Evolutionary conservation across 1,140 invertebrate genomes (phyloP).

Genomic region (Scaptomyza montana): DNA sequence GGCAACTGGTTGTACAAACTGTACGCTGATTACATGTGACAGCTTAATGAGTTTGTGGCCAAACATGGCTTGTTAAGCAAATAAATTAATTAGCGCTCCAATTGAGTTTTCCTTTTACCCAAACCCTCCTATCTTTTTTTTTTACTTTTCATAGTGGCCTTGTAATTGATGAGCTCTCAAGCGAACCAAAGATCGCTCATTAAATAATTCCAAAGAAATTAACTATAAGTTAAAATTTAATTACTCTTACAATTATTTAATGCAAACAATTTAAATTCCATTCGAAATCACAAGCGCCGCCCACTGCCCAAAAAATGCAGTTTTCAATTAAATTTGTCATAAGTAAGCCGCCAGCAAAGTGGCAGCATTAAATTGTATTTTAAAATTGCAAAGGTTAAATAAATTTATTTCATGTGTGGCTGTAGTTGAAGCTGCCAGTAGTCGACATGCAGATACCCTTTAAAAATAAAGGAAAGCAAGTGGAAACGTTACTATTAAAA

Average conservation of each 20-base stretch:
- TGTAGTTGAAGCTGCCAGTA: not conserved
- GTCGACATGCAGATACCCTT: not conserved
- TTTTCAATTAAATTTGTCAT: conserved; percentile 33
- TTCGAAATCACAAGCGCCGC: not conserved
- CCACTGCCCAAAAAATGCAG: conserved; percentile 9
- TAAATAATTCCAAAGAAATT: conserved; percentile 54
- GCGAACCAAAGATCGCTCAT: conserved; percentile 31
- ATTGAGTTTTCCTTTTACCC: conserved; percentile 66
- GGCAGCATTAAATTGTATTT: conserved; percentile 26
- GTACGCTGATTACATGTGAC: conserved; percentile 79
- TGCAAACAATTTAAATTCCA: conserved; percentile 13
- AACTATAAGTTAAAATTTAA: conserved; percentile 67
- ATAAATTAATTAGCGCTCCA: conserved; percentile 80
- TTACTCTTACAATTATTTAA: conserved; percentile 14
- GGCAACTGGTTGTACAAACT: conserved; percentile 36
- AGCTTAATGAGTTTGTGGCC: conserved; percentile 81
- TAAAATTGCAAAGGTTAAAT: conserved; percentile 22
- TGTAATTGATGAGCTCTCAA: conserved; percentile 46
- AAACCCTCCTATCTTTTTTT: not conserved
- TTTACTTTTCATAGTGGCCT: not conserved
- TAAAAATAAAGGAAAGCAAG: too few relatives aligned
- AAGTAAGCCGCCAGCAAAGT: conserved; percentile 24
- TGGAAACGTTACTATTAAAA: too few relatives aligned
- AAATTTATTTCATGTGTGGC: not conserved
- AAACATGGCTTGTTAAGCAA: conserved; percentile 79